phyloP scores from a whole-genome alignment of 2,113 vertebrate genomes.

The Tragelaphus imberbis region DNA sequence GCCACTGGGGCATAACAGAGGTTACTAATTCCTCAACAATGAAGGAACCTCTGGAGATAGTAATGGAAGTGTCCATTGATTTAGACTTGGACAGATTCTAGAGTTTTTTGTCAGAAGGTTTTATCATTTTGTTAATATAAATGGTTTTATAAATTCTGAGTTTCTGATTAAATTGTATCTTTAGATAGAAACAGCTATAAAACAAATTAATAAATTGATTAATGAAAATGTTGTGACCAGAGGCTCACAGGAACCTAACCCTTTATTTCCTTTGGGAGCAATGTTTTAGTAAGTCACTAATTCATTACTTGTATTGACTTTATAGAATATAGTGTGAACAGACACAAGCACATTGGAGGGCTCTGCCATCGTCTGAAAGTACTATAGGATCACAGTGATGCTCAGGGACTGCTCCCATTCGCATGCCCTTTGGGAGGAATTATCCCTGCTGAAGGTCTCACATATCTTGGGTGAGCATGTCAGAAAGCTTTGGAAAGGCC shows the following conservation, averaged over 20 bases:
- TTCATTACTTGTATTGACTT: background rate
- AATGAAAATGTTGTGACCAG: background rate
- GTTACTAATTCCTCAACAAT: background rate
- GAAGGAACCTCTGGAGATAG: background rate
- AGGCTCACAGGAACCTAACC: background rate
- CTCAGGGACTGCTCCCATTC: background rate
- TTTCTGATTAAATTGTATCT: background rate
- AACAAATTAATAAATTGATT: background rate
- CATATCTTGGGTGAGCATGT: background rate
- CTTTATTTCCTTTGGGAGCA: background rate
- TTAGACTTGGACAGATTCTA: background rate
- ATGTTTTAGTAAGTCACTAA: background rate
- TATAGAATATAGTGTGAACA: background rate
- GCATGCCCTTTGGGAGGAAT: background rate
- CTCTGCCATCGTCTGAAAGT: background rate
- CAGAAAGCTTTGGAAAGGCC: background rate
- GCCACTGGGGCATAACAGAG: background rate
- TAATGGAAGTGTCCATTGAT: background rate
- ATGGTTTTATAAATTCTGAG: background rate
- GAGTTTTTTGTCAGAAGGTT: background rate
- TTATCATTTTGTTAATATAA: background rate
- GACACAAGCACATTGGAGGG: background rate
- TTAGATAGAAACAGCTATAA: background rate
- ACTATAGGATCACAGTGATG: background rate
- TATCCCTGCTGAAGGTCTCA: background rate